Conservation (phyloP, 2,888 invertebrate genomes). For the Calameuta pallipes region DNA sequence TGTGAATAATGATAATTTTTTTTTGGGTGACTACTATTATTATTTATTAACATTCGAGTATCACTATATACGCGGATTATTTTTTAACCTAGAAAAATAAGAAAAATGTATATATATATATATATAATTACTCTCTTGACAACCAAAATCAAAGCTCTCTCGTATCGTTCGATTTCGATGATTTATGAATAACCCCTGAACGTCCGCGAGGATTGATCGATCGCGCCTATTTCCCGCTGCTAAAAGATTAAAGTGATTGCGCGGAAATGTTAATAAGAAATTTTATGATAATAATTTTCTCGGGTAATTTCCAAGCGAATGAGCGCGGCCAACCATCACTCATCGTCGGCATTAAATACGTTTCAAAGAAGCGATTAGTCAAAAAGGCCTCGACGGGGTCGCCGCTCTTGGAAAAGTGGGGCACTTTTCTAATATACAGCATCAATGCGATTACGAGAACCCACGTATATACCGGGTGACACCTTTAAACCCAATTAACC, state of each 20-base stretch:
- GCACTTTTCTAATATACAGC: not conserved
- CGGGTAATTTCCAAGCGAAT: not conserved
- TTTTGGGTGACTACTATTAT: too few relatives aligned
- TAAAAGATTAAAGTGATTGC: conserved; percentile 4
- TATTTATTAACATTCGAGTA: too few relatives aligned
- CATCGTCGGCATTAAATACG: conserved; percentile 8
- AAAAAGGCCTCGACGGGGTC: not conserved
- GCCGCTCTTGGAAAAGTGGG: not conserved
- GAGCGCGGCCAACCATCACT: not conserved
- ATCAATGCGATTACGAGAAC: not conserved
- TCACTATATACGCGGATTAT: too few relatives aligned
- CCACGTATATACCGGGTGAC: not conserved
- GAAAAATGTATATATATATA: too few relatives aligned
- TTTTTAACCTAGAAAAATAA: too few relatives aligned
- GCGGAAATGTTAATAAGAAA: conserved; percentile 3
- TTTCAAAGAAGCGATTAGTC: conserved; percentile 8
- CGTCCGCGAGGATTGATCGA: not conserved
- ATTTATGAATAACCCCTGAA: not conserved
- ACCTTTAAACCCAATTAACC: not conserved
- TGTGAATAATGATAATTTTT: not conserved
- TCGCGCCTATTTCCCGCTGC: not conserved
- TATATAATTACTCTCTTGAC: not conserved
- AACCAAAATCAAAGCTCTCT: not conserved
- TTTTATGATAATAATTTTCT: conserved; percentile 3
- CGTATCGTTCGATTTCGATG: not conserved